Evolutionary conservation across 2,888 invertebrate species (phyloP), one percentile per base, ranked within the genome.

Genomic region (Xylophagus ater): DNA sequence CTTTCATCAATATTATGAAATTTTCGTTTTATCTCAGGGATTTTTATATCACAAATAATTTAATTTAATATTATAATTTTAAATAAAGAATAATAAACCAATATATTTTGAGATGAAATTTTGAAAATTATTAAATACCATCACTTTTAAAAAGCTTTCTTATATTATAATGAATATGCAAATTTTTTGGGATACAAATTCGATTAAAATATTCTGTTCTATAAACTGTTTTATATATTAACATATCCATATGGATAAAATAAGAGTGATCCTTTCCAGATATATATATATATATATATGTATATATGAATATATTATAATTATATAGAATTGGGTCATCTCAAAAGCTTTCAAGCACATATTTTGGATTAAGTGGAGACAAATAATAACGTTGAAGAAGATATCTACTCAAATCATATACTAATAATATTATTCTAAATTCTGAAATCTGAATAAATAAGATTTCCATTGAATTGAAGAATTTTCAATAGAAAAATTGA

Each of bases 271-370:
- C 9, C 7, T 10, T 23, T 6, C 7, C 9, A 10, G 10, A 8
- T 6, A 10, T 23, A 10, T 6, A 23, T 8, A 13, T n/a, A 26
- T 12, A 13, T 12, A n/a, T 26, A 26, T 10, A 10, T 8, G n/a
- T n/a, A 26, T 6, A 5, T 13, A 13, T 12, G 26, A 26, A 12
- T 10, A n/a, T 26, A 12, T 26, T 26, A 12, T 26, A 12, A 12
- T 10, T 25, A 12, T 18, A 19, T 19, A 19, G 20, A 32, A 32
- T 32, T 32, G 32, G 32, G 32, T 32, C 32, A 32, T 32, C n/a
- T n/a, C 32, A 32, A 32, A 32, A n/a, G 32, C 32, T 32, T 32
- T 19, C 32, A 32, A 32, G 32, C 32, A 32, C 32, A 32, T 32
- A 32, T 32, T 32, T 32, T 13, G 32, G 32, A 32, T 32, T 32